Conservation (phyloP, 2,797 vertebrate species). For the Lagodon rhomboides region DNA sequence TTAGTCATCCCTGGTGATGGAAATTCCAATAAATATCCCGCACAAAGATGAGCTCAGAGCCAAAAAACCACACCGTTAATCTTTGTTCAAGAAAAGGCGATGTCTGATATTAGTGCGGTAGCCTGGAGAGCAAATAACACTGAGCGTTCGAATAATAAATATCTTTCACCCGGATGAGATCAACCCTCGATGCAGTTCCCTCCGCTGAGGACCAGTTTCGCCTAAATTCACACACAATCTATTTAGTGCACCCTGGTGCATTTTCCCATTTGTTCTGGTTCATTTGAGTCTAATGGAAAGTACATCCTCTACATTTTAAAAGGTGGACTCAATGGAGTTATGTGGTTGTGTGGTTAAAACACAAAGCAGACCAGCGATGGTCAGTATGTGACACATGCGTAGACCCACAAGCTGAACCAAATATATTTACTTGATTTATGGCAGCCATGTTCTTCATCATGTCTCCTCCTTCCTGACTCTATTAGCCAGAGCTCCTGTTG, state of each 20-base stretch:
- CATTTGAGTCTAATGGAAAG: background rate
- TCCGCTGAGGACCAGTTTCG: background rate
- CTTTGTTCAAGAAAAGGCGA: conserved; percentile 5
- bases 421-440: background rate
- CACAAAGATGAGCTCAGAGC: conserved; percentile 9
- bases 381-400: background rate
- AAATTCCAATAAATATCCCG: conserved; percentile 45
- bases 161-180: conserved; percentile 6
- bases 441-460: background rate
- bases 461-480: background rate
- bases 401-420: background rate
- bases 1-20: conserved; percentile 30
- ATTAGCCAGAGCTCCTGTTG: background rate
- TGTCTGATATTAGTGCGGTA: conserved; percentile 4
- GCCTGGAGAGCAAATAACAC: conserved; percentile 20
- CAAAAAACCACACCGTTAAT: conserved; percentile 21
- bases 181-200: background rate
- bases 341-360: background rate
- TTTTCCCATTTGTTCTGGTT: background rate
- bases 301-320: background rate
- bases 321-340: background rate
- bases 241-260: background rate
- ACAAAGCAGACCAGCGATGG: background rate
- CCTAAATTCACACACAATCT: background rate
- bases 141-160: conserved; percentile 28